Evolutionary conservation across 2,888 invertebrate genomes (phyloP).

Genomic region (Monoplex corrugatus): DNA sequence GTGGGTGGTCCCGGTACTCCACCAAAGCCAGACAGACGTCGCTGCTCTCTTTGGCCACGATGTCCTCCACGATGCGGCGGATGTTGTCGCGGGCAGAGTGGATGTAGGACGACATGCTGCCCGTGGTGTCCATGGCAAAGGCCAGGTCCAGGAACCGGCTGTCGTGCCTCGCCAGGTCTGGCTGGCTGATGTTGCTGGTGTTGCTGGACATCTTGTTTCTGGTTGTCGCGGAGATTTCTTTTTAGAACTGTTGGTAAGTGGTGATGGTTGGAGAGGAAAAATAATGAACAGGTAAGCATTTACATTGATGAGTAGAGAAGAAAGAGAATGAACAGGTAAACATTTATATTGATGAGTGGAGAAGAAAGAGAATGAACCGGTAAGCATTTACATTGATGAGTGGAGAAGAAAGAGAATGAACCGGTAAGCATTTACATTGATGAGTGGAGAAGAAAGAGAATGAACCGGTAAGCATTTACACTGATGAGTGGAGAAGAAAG

Average conservation of each 20-base stretch:
- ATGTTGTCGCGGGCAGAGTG: conserved; percentile 72
- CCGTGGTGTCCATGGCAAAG: conserved; percentile 76
- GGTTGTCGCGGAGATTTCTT: not conserved
- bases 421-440: too few relatives aligned
- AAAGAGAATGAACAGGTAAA: too few relatives aligned
- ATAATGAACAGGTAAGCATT: too few relatives aligned
- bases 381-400: too few relatives aligned
- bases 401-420: too few relatives aligned
- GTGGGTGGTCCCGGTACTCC: conserved; percentile 78
- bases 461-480: too few relatives aligned
- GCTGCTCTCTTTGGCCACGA: conserved; percentile 74
- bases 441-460: too few relatives aligned
- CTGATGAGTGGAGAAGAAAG: too few relatives aligned
- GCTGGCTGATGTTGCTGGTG: conserved; percentile 44
- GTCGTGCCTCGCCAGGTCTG: conserved; percentile 67
- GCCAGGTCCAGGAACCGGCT: conserved; percentile 74
- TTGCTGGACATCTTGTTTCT: not conserved
- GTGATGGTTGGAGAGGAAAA: not conserved
- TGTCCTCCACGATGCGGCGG: conserved; percentile 74
- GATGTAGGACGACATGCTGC: conserved; percentile 78
- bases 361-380: not conserved
- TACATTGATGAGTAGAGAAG: not conserved
- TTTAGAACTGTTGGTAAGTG: not conserved
- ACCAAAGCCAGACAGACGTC: conserved; percentile 76
- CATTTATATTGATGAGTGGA: not conserved